Base-by-base conservation (phyloP, 2,888 invertebrate genomes). In the Ormyrus rosae region DNA sequence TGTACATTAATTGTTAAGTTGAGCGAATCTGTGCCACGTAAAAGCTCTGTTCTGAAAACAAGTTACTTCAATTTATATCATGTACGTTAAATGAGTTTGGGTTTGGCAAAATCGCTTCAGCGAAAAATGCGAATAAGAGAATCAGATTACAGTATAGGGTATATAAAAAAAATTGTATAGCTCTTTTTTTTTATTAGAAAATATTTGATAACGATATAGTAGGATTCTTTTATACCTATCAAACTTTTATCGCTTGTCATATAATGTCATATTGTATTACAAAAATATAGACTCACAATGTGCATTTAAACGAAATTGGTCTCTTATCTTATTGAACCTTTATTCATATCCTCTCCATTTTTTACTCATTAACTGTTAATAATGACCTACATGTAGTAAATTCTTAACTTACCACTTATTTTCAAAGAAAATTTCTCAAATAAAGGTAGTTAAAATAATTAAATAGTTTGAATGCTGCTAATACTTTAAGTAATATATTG, bases 21-120 rank as follows among this genome's bases (percentile, higher is more conserved):
- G 74, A 78, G 79, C 79, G 86, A 86, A 87, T 85, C 86, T 87
- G 85, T 85, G 84, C 85, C 83, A 84, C 83, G 65, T 75, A 61
- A 83, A 34, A 81, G 58, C 81, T 80, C 34, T 56, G 10, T n/a
- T 70, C 2, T 45, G 56, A 56, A 70, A 34, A 50, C n/a, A 77
- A 34, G 34, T 68, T 60, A 48, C 75, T 76, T 76, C 19, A 19
- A 55, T 77, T 34, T 34, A 34, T 64, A 75, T 73, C 58, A 48
- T 19, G 55, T 72, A 65, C 64, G 51, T 69, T 70, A 68, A 64
- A 61, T 64, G 68, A 76, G 69, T 69, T 78, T 63, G 51, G 34
- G 19, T 68, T 78, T 65, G 74, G 74, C 65, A 51, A 70, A 53
- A 19, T 63, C 60, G 60, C 11, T 67, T 56, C 11, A 68, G 56